Evolutionary conservation across 2,113 vertebrate species (phyloP).

Genomic region (Narcine bancroftii): DNA sequence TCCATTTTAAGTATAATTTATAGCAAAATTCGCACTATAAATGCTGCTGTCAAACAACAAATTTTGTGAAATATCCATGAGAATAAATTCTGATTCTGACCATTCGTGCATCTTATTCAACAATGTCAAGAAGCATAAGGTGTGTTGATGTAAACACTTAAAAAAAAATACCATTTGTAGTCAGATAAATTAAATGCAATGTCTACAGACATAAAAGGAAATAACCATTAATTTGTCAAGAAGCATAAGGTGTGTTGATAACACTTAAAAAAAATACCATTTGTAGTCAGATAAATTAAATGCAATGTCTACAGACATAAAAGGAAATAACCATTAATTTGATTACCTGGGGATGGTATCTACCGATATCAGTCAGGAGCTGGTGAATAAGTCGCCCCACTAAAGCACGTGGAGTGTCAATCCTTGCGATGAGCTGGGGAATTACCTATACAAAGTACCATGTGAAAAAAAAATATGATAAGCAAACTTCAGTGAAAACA

Average conservation of each 20-base stretch:
- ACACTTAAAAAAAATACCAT: neutral
- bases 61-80: too few relatives aligned
- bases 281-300: neutral
- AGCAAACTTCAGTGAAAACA: neutral
- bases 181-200: too few relatives aligned
- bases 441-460: slow-evolving; percentile 68
- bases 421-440: slow-evolving; percentile 93
- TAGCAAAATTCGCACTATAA: too few relatives aligned
- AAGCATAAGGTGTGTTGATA: neutral
- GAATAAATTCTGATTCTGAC: too few relatives aligned
- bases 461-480: neutral
- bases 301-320: neutral
- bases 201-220: too few relatives aligned
- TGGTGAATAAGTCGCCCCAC: slow-evolving; percentile 96
- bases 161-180: too few relatives aligned
- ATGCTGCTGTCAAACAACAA: too few relatives aligned
- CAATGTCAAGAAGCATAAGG: too few relatives aligned
- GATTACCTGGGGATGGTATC: slow-evolving; percentile 88
- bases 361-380: slow-evolving; percentile 91
- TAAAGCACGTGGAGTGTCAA: slow-evolving; percentile 85
- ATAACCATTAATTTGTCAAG: neutral
- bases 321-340: neutral
- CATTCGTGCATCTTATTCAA: too few relatives aligned
- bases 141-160: too few relatives aligned
- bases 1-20: too few relatives aligned